A percentile compares a stretch with the other conserved stretches of the same genome.
phyloP scores from a whole-genome alignment of 2,888 invertebrate genomes.

The Caenorhabditis afra region DNA sequence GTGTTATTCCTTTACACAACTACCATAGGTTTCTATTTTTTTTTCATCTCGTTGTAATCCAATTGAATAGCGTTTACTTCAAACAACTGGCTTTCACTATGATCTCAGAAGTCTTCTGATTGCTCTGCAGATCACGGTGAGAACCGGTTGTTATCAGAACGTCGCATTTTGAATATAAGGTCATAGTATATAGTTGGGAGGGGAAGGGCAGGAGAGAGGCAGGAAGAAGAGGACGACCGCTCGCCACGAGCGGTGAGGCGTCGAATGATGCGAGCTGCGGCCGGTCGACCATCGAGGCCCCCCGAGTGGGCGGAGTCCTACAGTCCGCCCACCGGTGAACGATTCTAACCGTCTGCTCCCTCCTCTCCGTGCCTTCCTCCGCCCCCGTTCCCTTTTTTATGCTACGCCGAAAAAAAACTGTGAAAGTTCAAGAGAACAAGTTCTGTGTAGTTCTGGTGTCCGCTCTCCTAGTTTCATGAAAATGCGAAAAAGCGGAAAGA shows the following conservation, averaged over 20 bases:
- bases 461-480: too few species aligned
- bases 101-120: conserved; percentile 69
- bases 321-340: conserved; percentile 46
- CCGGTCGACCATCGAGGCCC: conserved; percentile 34
- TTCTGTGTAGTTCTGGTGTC: too few species aligned
- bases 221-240: conserved; percentile 25
- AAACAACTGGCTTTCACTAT: conserved; percentile 76
- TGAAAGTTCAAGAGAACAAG: conserved; percentile 27
- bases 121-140: conserved; percentile 73
- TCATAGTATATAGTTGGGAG: conserved; percentile 8
- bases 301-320: conserved; percentile 53
- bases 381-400: conserved; percentile 10
- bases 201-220: conserved; percentile 15
- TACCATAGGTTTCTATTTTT: conserved; percentile 2
- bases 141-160: conserved; percentile 66
- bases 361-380: conserved; percentile 8
- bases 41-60: too few species aligned
- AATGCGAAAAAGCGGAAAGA: not conserved
- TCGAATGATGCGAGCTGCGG: conserved; percentile 54
- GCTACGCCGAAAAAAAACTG: conserved; percentile 9
- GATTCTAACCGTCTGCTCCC: conserved; percentile 8
- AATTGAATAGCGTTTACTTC: not conserved
- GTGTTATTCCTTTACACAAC: not conserved
- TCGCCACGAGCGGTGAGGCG: conserved; percentile 23
- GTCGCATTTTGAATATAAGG: conserved; percentile 10